Base-by-base conservation (phyloP, 2,888 invertebrate genomes). In the Zaprionus bogoriensis region DNA sequence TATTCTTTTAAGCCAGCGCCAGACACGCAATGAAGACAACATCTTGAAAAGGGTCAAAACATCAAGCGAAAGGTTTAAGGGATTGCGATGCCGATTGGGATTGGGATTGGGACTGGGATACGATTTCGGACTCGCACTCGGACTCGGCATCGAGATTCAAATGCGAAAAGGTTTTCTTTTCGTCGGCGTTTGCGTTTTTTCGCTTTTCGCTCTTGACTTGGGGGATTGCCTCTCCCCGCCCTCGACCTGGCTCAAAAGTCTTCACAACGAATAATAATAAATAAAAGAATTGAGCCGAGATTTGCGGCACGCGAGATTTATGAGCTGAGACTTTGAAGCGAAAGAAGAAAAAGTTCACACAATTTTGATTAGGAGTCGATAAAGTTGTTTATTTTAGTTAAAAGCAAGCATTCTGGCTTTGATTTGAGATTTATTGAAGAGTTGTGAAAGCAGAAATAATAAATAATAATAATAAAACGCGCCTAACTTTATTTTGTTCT, bases 21-120 rank as follows among this genome's bases (percentile, higher is more conserved):
- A 58, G 70, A 67, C 82, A 82, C 82, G 87, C 82, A 84, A 82
- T 82, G 71, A 87, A 82, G 82, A 82, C 82, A 82, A 87, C 87
- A 82, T 82, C 82, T 82, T 82, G 82, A 82, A 82, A 87, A 82
- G 87, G 87, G 82, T 87, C 87, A 87, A 87, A 73, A 74, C 75
- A 84, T 86, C 86, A 81, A 77, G 80, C 69, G 61, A 67, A 82
- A 63, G 51, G 72, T 74, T 69, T 69, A 54, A 72, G 75, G 71
- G 71, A 74, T 64, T 72, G 64, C 59, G 64, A 54, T 53, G 57
- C 57, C 38, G 62, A 73, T 62, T 59, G 45, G 58, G 57, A 66
- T 66, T 36, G 14, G 36, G 9, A 27, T 27, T 27, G 9, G 36
- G 45, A n/a, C n/a, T n/a, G n/a, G n/a, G n/a, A n/a, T n/a, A n/a